phyloP scores from a whole-genome alignment of 2,797 vertebrate genomes.

The Alfaro cultratus region DNA sequence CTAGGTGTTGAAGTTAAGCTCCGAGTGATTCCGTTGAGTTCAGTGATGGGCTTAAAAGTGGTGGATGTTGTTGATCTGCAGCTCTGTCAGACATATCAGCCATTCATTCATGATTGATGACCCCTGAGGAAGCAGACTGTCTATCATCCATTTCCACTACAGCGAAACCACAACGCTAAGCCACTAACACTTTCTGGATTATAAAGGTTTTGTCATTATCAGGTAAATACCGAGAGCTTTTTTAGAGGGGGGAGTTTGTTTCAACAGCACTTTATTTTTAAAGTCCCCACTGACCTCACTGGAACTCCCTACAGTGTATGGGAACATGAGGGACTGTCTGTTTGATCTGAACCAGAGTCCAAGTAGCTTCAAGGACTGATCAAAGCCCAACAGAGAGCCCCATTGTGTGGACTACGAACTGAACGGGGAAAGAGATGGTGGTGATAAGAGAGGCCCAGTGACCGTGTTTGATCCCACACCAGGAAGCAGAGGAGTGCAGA shows the following conservation, averaged over 20 bases:
- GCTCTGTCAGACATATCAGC: slow-evolving; percentile 54
- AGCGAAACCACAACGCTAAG: slow-evolving; percentile 21
- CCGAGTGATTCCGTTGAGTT: neutral
- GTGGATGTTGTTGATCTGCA: slow-evolving; percentile 49
- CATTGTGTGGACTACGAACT: slow-evolving; percentile 46
- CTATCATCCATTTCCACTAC: slow-evolving; percentile 33
- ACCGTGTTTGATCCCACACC: slow-evolving; percentile 51
- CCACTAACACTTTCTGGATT: slow-evolving; percentile 12
- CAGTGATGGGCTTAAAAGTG: slow-evolving; percentile 19
- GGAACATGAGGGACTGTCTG: slow-evolving; percentile 57
- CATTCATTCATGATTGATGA: slow-evolving; percentile 75
- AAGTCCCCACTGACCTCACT: slow-evolving; percentile 12
- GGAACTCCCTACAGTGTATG: slow-evolving; percentile 30
- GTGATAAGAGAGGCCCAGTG: slow-evolving; percentile 55
- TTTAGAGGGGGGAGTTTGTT: slow-evolving; percentile 1
- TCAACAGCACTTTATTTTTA: slow-evolving; percentile 27
- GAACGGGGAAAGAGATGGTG: slow-evolving; percentile 43
- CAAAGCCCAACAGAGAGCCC: slow-evolving; percentile 38
- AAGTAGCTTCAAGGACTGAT: slow-evolving; percentile 46
- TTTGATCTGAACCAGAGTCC: slow-evolving; percentile 48
- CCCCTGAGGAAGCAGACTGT: slow-evolving; percentile 50
- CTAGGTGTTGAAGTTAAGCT: neutral
- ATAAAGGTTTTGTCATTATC: slow-evolving; percentile 28
- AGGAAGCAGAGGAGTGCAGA: slow-evolving; percentile 68
- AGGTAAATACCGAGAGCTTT: neutral